These are phyloP conservation scores for Gallinago stenura DNA, from an alignment of 2,797 vertebrate genomes.

Conservation along the genomic window DNA sequence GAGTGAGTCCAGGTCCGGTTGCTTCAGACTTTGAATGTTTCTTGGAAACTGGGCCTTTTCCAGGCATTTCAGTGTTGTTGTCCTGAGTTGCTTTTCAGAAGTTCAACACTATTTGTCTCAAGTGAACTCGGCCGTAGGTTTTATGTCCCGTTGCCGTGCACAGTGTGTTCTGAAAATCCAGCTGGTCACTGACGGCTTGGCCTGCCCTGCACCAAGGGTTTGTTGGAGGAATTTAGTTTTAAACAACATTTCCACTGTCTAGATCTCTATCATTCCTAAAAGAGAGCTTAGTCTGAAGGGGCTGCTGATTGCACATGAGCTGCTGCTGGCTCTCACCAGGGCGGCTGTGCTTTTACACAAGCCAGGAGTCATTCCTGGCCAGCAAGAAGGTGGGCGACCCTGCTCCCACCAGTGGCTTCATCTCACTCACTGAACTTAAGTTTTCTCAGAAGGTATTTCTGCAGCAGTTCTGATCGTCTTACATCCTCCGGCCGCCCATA, in stretches of 20 bases:
- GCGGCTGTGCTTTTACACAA: background rate
- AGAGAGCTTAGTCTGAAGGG: background rate
- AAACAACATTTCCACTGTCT: background rate
- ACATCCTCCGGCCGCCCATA: background rate
- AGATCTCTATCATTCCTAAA: background rate
- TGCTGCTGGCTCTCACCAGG: background rate
- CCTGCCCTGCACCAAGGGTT: background rate
- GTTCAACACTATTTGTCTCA: background rate
- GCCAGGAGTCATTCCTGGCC: background rate
- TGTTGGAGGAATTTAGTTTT: background rate
- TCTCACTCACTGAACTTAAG: background rate
- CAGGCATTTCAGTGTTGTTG: background rate
- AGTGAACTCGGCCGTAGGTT: accelerated
- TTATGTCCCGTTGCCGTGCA: accelerated
- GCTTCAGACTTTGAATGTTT: background rate
- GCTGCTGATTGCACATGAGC: background rate
- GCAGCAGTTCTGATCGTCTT: background rate
- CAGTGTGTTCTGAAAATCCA: background rate
- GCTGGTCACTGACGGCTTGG: background rate
- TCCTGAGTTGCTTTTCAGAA: background rate
- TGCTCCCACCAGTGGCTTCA: accelerated
- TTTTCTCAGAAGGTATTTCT: background rate
- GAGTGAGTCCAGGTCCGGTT: background rate
- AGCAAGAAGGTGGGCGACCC: background rate
- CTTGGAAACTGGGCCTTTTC: background rate